phyloP scores from a whole-genome alignment of 2,888 invertebrate species.

The Xestia ashworthii region DNA sequence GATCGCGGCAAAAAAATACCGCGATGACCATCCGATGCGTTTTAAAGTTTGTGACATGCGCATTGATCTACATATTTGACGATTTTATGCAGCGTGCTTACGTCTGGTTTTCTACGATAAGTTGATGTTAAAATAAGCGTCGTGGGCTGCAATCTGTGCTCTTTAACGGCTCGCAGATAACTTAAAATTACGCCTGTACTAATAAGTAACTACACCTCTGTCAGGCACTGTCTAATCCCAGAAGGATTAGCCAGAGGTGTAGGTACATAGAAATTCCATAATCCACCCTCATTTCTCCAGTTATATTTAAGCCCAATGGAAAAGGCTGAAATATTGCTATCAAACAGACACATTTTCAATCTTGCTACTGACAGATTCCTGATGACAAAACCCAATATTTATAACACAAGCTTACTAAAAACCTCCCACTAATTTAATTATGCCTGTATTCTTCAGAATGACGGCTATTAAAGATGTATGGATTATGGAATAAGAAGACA shows the following conservation, averaged over 20 bases:
- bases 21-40: slow-evolving; percentile 72
- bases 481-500: no score
- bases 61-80: slow-evolving; percentile 60
- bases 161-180: background rate
- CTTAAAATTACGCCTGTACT: background rate
- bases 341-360: background rate
- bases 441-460: no score
- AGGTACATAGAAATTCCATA: background rate
- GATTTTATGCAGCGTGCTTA: slow-evolving; percentile 23
- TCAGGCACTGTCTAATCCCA: no score
- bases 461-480: no score
- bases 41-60: slow-evolving; percentile 81
- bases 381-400: background rate
- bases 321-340: background rate
- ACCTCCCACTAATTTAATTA: background rate
- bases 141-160: background rate
- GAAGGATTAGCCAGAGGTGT: background rate
- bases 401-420: background rate
- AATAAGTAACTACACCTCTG: no score
- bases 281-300: background rate
- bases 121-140: background rate
- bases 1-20: slow-evolving; percentile 73
- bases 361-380: background rate
- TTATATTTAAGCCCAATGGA: background rate
- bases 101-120: slow-evolving; percentile 6